phyloP scores from a whole-genome alignment of 1,140 invertebrate species.

The Diachasma alloeum region DNA sequence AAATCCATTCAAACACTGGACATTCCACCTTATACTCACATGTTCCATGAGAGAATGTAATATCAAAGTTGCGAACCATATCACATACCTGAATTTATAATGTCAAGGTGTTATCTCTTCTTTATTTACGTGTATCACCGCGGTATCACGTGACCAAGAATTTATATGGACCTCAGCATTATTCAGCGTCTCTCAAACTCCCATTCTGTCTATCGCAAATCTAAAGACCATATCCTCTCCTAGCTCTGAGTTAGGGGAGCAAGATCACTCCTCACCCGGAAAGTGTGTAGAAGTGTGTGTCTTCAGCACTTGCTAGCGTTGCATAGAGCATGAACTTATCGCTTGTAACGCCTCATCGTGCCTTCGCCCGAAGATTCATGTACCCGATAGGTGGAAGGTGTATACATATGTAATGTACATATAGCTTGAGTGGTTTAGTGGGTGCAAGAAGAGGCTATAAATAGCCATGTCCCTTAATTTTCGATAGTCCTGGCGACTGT shows the following conservation, averaged over 20 bases:
- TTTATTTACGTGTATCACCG: neutral
- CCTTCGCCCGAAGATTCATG: neutral
- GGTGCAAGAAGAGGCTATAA: neutral
- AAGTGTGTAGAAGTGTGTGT: neutral
- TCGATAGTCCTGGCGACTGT: neutral
- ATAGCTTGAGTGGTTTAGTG: neutral
- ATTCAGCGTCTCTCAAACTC: neutral
- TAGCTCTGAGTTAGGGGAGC: neutral
- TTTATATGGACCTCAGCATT: neutral
- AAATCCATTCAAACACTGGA: no score
- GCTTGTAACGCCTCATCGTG: neutral
- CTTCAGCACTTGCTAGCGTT: neutral
- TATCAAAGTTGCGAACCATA: neutral
- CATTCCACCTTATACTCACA: no score
- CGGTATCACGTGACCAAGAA: neutral
- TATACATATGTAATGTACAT: neutral
- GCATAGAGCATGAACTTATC: neutral
- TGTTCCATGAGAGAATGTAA: no score
- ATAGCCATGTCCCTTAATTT: neutral
- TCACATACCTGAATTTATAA: neutral
- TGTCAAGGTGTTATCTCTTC: neutral
- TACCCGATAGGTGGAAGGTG: neutral
- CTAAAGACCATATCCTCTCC: neutral
- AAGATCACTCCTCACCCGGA: neutral
- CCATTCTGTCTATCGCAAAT: neutral